Evolutionary conservation across 2,888 invertebrate species (phyloP), one percentile per base, ranked within the genome.

Genomic region (Tetranychus piercei): DNA sequence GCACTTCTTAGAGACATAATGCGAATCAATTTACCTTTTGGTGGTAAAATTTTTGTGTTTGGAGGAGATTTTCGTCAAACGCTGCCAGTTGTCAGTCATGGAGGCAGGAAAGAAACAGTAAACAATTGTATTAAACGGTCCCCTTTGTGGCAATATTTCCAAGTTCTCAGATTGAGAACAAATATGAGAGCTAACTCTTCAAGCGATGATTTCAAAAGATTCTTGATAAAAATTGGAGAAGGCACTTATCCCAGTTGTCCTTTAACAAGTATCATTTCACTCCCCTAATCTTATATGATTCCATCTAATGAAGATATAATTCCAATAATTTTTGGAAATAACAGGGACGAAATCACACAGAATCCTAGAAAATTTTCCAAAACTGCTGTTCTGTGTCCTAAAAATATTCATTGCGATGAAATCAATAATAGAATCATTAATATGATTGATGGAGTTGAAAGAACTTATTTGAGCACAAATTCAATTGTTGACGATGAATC

Each of bases 21-120:
- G 18, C 44, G 72, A 23, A 74, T 72, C 44, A 43, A 34, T 45
- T 18, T 55, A 45, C 76, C 74, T 44, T 77, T 77, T 75, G 77
- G 75, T 20, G 76, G 76, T 23, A 76, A 76, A 74, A 64, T 65
- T 6, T 44, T 78, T 6, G 44, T 78, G 22, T 43, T 77, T 5
- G 77, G 76, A 5, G 77, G 77, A 6, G 77, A 76, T 45, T 77
- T 77, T 66, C n/a, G 77, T 1, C 76, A 77, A 75, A 73, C 70
- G 7, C 73, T 76, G 1, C 75, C 77, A 11, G 75, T 77, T 9
- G 23, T 76, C 18, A 43, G 15, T 9, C 45, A 44, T 65, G 76
- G 76, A 34, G 74, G 22, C 9, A 1, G 67, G 23, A 65, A 71
- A 34, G 23, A 71, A n/a, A 70, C 71, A 18, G 55, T 75, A 44